Conservation (phyloP, 2,113 vertebrate genomes). For the Cichladusa arquata region DNA sequence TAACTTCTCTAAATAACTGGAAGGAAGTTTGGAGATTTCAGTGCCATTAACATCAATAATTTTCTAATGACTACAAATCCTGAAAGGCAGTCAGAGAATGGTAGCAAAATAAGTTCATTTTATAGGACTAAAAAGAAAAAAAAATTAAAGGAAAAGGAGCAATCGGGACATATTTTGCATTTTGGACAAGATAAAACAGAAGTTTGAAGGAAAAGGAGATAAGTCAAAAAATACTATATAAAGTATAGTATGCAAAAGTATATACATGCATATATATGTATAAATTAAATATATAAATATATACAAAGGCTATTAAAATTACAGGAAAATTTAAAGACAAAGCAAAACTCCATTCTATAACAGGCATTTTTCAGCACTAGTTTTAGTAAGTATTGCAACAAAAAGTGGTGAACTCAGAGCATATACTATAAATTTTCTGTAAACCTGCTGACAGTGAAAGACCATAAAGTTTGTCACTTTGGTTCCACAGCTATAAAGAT, state of each 20-base stretch:
- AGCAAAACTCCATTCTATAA: background rate
- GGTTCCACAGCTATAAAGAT: slow-evolving; percentile 59
- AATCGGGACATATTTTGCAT: background rate
- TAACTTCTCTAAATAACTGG: background rate
- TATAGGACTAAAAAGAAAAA: background rate
- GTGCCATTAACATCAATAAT: background rate
- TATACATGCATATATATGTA: background rate
- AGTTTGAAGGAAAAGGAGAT: background rate
- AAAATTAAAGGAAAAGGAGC: background rate
- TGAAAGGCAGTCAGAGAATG: background rate
- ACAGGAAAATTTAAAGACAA: background rate
- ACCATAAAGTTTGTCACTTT: slow-evolving; percentile 44
- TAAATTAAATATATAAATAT: background rate
- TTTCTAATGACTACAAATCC: background rate
- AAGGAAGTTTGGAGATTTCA: background rate
- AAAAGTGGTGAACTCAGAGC: slow-evolving; percentile 19
- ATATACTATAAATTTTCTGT: slow-evolving; percentile 40
- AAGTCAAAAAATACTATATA: background rate
- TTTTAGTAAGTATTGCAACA: slow-evolving; percentile 11
- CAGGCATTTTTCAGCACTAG: background rate
- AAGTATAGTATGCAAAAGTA: background rate
- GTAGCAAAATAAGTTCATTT: background rate
- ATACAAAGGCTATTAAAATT: background rate
- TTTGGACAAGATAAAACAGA: background rate
- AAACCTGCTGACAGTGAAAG: slow-evolving; percentile 53